phyloP scores from a whole-genome alignment of 2,888 invertebrate species.

The Phlogophora meticulosa region DNA sequence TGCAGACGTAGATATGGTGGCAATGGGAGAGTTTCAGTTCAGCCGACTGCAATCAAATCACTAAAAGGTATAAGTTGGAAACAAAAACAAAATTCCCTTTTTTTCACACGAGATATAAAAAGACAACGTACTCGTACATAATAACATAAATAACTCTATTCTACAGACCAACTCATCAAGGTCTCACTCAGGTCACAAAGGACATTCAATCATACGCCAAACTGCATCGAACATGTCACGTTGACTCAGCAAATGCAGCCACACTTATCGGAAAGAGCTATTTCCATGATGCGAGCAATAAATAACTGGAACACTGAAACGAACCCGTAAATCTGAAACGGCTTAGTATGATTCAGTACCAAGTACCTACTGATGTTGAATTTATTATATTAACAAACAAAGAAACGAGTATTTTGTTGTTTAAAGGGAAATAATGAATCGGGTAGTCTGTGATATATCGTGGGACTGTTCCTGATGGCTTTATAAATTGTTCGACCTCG shows the following conservation, averaged over 20 bases:
- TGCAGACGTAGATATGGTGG: too few relatives aligned
- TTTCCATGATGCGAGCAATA: conserved; percentile 65
- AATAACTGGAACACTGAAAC: conserved; percentile 54
- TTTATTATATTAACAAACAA: conserved; percentile 61
- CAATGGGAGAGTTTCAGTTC: too few relatives aligned
- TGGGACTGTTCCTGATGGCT: conserved; percentile 31
- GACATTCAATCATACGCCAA: conserved; percentile 43
- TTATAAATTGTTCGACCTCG: conserved; percentile 1
- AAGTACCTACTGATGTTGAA: conserved; percentile 36
- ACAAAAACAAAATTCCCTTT: too few relatives aligned
- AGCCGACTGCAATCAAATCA: too few relatives aligned
- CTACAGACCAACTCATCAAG: conserved; percentile 18
- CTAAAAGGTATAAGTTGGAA: too few relatives aligned
- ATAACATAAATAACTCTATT: too few relatives aligned
- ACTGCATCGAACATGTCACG: conserved; percentile 56
- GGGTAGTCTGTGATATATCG: conserved; percentile 24
- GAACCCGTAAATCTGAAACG: conserved; percentile 61
- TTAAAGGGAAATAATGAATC: conserved; percentile 24
- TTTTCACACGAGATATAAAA: too few relatives aligned
- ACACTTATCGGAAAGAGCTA: conserved; percentile 72
- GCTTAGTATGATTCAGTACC: conserved; percentile 60
- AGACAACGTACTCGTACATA: too few relatives aligned
- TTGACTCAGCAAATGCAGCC: conserved; percentile 67
- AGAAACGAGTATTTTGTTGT: conserved; percentile 60
- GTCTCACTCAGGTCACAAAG: too few relatives aligned